A percentile compares a stretch with the other conserved stretches of the same genome.
These are phyloP conservation scores for Hyles lineata DNA, from an alignment of 2,888 invertebrate genomes.

Conservation along the genomic window DNA sequence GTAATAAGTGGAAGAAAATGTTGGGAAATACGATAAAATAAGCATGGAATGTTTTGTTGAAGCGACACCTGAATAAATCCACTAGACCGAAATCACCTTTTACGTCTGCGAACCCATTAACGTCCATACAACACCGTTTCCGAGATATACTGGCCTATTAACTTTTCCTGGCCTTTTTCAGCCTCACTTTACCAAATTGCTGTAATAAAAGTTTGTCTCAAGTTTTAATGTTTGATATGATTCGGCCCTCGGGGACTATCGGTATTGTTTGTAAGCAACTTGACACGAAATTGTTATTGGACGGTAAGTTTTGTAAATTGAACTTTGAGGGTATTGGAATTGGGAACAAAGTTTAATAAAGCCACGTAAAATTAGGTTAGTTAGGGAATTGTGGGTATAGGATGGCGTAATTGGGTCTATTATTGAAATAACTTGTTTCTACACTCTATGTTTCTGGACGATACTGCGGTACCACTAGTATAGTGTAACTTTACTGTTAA, in stretches of 20 bases:
- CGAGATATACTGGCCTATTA: constrained; percentile 29
- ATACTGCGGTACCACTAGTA: too few species aligned
- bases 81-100: not conserved
- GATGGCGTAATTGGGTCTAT: too few species aligned
- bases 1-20: too few species aligned
- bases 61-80: constrained; percentile 12
- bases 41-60: not conserved
- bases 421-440: too few species aligned
- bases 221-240: constrained; percentile 7
- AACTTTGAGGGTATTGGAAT: too few species aligned
- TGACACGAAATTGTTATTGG: not conserved
- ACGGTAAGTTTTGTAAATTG: not conserved
- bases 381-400: too few species aligned
- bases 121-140: constrained; percentile 23
- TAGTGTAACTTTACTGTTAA: too few species aligned
- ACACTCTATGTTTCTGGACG: too few species aligned
- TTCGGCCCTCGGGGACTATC: not conserved
- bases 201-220: constrained; percentile 25
- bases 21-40: not conserved
- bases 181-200: constrained; percentile 28
- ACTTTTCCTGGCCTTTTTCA: constrained; percentile 29
- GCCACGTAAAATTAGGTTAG: too few species aligned
- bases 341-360: too few species aligned
- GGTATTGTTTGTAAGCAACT: constrained; percentile 18
- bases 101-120: constrained; percentile 22